Evolutionary conservation across 2,113 vertebrate species (phyloP), one percentile per base, ranked within the genome.

Genomic region (Polypterus bichir): DNA sequence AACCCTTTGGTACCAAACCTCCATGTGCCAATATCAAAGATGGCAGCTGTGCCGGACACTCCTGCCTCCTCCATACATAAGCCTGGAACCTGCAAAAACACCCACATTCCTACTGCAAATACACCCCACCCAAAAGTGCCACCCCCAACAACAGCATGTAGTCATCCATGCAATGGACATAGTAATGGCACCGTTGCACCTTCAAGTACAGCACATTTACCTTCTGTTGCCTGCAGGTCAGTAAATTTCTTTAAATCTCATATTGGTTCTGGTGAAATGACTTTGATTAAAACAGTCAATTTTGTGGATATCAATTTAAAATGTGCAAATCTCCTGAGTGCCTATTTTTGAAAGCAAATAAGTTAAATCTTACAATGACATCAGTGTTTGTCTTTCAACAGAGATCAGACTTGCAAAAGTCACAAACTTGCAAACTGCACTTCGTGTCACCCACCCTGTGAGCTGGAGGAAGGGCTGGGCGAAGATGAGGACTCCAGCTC

Each of bases 401-500:
- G 94, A 83, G 96, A 99, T 65, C 85, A 94, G 8, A 84, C 90
- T 48, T 99, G 94, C 83, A 98, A 96, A 78, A 93, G 92, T 60
- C 94, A 97, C 86, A 96, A 92, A 78, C 87, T 92, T 78, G 80
- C 91, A 1, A 97, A 94, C 2, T 92, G 92, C 73, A 87, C 89
- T 44, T 77, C 86, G 68, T 98, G 93, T 70, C 90, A 92, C 64
- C 85, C 88, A 0, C 81, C 89, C 0, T 92, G 92, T 0, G 95
- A 99, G 71, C 84, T 91, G 44, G 96, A 98, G 0, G 96, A 98
- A 66, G 92, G 88, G 5, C 83, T 89, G 0, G 86, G 89, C 1
- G 96, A 99, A 71, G 96, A 99, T 4, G 95, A 98, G 78, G 96
- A 99, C 81, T 97, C 93, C 78, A 95, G 96, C 85, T 99, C 96